These are phyloP conservation scores for Syngnathus scovelli DNA, from an alignment of 2,113 vertebrate genomes.

Conservation along the genomic window DNA sequence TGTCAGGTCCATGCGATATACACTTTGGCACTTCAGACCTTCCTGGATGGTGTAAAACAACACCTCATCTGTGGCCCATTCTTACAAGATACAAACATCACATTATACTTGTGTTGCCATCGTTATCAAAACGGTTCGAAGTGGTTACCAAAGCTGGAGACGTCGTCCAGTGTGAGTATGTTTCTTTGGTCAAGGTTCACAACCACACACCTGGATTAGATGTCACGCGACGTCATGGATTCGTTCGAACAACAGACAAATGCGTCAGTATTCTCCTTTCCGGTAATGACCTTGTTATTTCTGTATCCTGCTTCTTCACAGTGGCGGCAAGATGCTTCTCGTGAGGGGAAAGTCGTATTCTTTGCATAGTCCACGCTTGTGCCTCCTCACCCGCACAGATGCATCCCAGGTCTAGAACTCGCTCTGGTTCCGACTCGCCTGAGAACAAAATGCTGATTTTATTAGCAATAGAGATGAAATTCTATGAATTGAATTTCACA, in stretches of 20 bases:
- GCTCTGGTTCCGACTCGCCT: slow-evolving; percentile 49
- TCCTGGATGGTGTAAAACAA: slow-evolving; percentile 84
- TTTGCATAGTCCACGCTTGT: slow-evolving; percentile 70
- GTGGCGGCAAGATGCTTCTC: slow-evolving; percentile 78
- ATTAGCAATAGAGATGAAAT: background rate
- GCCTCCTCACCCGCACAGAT: slow-evolving; percentile 13
- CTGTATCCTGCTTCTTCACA: slow-evolving; percentile 70
- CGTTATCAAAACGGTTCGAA: background rate
- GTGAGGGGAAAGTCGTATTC: slow-evolving; percentile 83
- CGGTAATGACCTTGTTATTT: slow-evolving; percentile 65
- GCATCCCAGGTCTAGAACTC: slow-evolving; percentile 52
- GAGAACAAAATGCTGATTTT: slow-evolving; percentile 4
- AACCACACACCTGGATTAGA: slow-evolving; percentile 58
- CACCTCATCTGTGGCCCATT: slow-evolving; percentile 85
- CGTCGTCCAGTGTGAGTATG: slow-evolving; percentile 72
- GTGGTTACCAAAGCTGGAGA: slow-evolving; percentile 85
- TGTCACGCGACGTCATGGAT: slow-evolving; percentile 1
- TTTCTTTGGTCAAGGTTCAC: slow-evolving; percentile 64
- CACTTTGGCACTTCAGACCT: slow-evolving; percentile 77
- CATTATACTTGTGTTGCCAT: background rate
- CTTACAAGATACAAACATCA: slow-evolving; percentile 53
- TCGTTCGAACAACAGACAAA: background rate
- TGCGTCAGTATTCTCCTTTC: background rate
- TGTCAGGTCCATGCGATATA: slow-evolving; percentile 77
- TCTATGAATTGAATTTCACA: background rate